A percentile compares a stretch with the other conserved stretches of the same genome.
phyloP scores from a whole-genome alignment of 2,888 invertebrate species.

The Netelia inedita region DNA sequence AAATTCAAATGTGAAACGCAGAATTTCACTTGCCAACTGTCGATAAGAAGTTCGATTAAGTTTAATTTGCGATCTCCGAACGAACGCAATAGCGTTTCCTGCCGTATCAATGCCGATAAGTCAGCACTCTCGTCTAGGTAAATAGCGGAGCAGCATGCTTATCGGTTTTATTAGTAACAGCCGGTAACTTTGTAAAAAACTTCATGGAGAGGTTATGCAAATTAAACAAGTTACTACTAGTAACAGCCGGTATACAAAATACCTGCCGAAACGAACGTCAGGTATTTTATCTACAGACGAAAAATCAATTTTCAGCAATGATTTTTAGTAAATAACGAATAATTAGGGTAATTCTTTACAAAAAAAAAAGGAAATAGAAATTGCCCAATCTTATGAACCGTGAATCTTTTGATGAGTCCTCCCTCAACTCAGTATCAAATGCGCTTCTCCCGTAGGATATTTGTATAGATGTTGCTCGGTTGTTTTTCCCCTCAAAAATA shows the following conservation, averaged over 20 bases:
- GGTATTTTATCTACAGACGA: background rate
- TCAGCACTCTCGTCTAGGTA: background rate
- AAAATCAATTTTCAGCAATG: background rate
- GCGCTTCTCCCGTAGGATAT: too few species aligned
- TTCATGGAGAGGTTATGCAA: too few species aligned
- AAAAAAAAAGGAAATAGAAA: background rate
- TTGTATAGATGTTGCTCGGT: too few species aligned
- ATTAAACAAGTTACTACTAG: background rate
- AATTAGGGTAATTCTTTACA: background rate
- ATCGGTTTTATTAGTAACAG: background rate
- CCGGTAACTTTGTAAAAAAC: too few species aligned
- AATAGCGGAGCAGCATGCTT: background rate
- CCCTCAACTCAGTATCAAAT: too few species aligned
- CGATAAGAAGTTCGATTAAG: too few species aligned
- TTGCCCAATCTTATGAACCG: background rate
- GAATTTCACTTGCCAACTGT: too few species aligned
- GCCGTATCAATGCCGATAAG: slow-evolving; percentile 34
- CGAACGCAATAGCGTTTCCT: slow-evolving; percentile 16
- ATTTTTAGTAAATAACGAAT: too few species aligned
- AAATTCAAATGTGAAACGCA: too few species aligned
- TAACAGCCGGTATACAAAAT: slow-evolving; percentile 28
- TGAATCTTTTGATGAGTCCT: too few species aligned
- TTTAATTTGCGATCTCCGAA: too few species aligned
- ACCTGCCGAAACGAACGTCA: background rate
- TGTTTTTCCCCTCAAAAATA: too few species aligned